Percentiles rank a stretch among this genome's conserved stretches.
These are phyloP conservation scores for Rhodinocichla rosea DNA, from an alignment of 2,113 vertebrate genomes.

Conservation along the genomic window DNA sequence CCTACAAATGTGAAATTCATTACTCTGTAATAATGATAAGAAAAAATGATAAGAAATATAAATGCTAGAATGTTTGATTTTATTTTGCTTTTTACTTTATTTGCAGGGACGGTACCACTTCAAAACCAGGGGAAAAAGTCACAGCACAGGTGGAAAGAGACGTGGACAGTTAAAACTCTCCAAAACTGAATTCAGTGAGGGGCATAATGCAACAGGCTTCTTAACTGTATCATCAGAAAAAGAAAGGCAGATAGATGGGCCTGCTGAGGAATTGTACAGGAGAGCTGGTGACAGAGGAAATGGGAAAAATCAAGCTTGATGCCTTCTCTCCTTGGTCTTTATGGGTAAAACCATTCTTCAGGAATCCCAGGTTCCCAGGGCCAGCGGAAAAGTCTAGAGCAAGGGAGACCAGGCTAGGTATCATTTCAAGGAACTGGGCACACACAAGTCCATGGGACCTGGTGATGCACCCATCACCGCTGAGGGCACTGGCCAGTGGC, in stretches of 20 bases:
- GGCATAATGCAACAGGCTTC: neutral
- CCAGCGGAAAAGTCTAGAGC: neutral
- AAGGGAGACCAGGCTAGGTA: neutral
- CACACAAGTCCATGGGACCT: neutral
- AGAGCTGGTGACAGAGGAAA: neutral
- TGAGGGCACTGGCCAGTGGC: neutral
- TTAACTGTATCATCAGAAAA: neutral
- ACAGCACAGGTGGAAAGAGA: neutral
- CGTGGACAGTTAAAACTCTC: neutral
- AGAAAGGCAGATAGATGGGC: neutral
- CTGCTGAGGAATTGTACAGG: neutral
- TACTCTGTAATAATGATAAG: neutral
- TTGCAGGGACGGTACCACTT: neutral
- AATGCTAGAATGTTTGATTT: neutral
- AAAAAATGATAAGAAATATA: neutral
- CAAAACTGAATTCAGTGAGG: neutral
- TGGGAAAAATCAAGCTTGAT: neutral
- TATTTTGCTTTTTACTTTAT: neutral
- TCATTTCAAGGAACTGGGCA: neutral
- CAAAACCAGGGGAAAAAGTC: neutral
- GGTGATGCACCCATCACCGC: accelerated
- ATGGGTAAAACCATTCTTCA: neutral
- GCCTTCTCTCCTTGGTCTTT: neutral
- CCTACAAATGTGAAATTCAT: neutral
- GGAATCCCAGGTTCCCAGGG: neutral